A percentile compares a stretch with the other conserved stretches of the same genome.
Evolutionary conservation across 2,113 vertebrate species (phyloP).

Genomic region (Pomatorhinus ruficollis): DNA sequence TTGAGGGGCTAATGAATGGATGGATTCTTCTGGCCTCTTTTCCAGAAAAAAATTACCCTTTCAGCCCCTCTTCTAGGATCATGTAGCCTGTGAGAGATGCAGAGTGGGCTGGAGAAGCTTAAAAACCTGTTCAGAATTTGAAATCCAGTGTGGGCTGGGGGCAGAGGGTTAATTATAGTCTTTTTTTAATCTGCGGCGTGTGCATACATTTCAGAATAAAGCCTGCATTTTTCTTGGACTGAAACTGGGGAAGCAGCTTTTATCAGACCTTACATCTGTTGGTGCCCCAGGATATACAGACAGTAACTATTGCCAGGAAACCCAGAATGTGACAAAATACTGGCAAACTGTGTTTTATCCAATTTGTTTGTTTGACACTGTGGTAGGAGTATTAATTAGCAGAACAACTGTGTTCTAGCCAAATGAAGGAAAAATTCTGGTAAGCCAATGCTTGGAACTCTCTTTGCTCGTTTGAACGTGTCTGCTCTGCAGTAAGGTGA

Average conservation of each 20-base stretch:
- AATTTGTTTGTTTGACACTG: not conserved
- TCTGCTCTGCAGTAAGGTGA: not conserved
- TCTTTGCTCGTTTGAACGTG: not conserved
- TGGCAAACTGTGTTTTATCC: not conserved
- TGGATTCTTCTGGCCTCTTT: not conserved
- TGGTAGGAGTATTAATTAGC: conserved; percentile 25
- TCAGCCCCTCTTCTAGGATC: not conserved
- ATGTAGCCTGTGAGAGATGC: not conserved
- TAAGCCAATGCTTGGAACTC: not conserved
- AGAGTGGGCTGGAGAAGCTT: not conserved
- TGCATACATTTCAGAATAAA: not conserved
- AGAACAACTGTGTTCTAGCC: not conserved
- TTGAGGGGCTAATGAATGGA: not conserved
- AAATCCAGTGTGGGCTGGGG: not conserved
- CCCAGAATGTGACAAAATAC: not conserved
- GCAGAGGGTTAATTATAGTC: not conserved
- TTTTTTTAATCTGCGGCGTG: not conserved
- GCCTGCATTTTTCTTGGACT: not conserved
- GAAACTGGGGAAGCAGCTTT: not conserved
- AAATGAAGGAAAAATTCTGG: not conserved
- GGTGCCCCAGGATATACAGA: not conserved
- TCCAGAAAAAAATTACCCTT: not conserved
- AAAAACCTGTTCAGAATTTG: not conserved
- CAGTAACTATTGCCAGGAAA: not conserved
- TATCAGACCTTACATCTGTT: conserved; percentile 22